Evolutionary conservation across 2,113 vertebrate genomes (phyloP), one percentile per base, ranked within the genome.

Genomic region (Perca flavescens): DNA sequence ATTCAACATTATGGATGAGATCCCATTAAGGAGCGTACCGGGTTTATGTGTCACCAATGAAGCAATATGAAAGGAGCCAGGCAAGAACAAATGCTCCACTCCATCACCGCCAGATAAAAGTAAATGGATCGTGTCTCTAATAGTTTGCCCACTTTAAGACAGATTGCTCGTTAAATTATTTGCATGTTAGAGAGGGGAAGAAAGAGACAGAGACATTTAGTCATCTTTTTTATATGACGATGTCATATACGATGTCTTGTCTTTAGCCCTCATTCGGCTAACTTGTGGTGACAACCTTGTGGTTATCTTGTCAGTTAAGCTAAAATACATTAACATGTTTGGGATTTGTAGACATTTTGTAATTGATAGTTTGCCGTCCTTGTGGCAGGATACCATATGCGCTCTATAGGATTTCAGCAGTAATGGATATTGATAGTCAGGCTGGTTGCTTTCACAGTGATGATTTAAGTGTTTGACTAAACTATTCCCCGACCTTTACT

Each of bases 61-160:
- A 89, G 88, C 88, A 73, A 86, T 90, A 86, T 93, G 90, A 90
- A 91, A 89, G 71, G 80, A 80, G 75, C 80, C 84, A 84, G 87
- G 88, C 66, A 47, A 87, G 86, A 93, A 80, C 86, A 86, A 94
- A 91, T 80, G 80, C 86, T 87, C 64, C 78, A 92, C 90, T 94
- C 91, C 78, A 93, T 94, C 90, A 94, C 86, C 52, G 60, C 82
- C 88, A 88, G 86, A 93, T 93, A 88, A 87, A 93, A 94, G 88
- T 89, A 92, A 92, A 94, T 91, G 91, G 79, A 88, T 93, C 90
- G 92, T 92, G 85, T 80, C 86, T 89, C 77, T 84, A 89, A 88
- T 86, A 89, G 80, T 90, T 77, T 72, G 78, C 68, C 66, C 65
- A 64, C 85, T 82, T 69, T 66, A 88, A 91, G 86, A 93, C 87